Percentiles rank a stretch among this genome's conserved stretches.
Evolutionary conservation across 2,113 vertebrate species (phyloP).

Genomic region (Mesocricetus auratus): DNA sequence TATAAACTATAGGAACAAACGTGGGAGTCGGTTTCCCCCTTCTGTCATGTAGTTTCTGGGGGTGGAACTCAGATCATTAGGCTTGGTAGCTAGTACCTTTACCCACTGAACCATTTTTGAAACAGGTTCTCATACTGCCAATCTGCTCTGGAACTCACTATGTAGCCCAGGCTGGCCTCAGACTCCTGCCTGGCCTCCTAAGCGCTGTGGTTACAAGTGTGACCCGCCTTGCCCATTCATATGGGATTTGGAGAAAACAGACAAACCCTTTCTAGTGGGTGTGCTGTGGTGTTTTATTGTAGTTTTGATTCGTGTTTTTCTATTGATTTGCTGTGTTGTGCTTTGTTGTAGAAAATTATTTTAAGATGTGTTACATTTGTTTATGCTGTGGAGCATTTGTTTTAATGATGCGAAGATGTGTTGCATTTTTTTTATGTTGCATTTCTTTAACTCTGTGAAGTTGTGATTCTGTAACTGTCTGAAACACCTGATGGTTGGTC

Average conservation of each 20-base stretch:
- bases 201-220: background rate
- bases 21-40: background rate
- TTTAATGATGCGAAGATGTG: too few species aligned
- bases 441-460: too few species aligned
- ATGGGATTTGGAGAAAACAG: background rate
- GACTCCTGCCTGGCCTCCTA: background rate
- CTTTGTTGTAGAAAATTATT: too few species aligned
- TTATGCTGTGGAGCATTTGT: too few species aligned
- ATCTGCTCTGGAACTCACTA: background rate
- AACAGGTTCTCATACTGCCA: background rate
- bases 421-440: too few species aligned
- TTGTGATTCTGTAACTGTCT: too few species aligned
- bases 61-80: background rate
- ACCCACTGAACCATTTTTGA: background rate
- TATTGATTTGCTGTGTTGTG: background rate
- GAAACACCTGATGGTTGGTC: too few species aligned
- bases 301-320: background rate
- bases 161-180: background rate
- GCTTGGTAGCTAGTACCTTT: background rate
- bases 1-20: too few species aligned
- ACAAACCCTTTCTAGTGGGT: background rate
- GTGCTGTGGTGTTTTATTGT: background rate
- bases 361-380: too few species aligned
- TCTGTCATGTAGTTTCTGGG: background rate
- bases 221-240: background rate